Evolutionary conservation across 2,888 invertebrate species (phyloP), one percentile per base, ranked within the genome.

Genomic region (Ptilodon capucinus): DNA sequence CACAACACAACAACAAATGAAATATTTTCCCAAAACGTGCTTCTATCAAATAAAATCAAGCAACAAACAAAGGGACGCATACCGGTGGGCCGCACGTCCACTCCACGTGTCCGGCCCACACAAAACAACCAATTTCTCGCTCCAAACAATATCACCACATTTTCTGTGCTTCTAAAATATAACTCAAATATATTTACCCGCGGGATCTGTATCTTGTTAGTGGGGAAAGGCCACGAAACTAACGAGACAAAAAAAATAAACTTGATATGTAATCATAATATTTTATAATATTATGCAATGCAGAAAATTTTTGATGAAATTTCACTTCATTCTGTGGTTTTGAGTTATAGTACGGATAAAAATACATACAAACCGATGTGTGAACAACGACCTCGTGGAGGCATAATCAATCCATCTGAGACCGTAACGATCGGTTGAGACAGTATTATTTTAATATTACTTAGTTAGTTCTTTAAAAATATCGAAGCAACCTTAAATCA

Each of bases 151-250:
- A 17, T 40, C 14, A 21, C 11, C 11, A 13, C 23, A 16, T 2
- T 35, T 35, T 35, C 14, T 40, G 28, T 39, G 11, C 44, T 38
- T 7, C 36, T 13, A 18, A 43, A 43, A 42, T 18, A 45, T 45
- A 51, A 45, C 36, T 45, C 38, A 41, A 43, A 35, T 23, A 28
- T 34, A 11, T 45, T 46, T 14, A 32, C 30, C 44, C 32, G 21
- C n/a, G 19, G 19, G 16, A n/a, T 6, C 19, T 6, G 19, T 40
- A 5, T 16, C 34, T 42, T 48, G 21, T 41, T 25, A 40, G 25
- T 17, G 17, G 9, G 35, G 16, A 14, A 11, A 8, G 35, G 4
- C 35, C 35, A 17, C 35, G 17, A 35, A 35, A 35, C 9, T 7
- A 28, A 5, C n/a, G 23, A 1, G 23, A 28, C n/a, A 3, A 28